Evolutionary conservation across 2,797 vertebrate genomes (phyloP).

Genomic region (Syndactyla subalaris): DNA sequence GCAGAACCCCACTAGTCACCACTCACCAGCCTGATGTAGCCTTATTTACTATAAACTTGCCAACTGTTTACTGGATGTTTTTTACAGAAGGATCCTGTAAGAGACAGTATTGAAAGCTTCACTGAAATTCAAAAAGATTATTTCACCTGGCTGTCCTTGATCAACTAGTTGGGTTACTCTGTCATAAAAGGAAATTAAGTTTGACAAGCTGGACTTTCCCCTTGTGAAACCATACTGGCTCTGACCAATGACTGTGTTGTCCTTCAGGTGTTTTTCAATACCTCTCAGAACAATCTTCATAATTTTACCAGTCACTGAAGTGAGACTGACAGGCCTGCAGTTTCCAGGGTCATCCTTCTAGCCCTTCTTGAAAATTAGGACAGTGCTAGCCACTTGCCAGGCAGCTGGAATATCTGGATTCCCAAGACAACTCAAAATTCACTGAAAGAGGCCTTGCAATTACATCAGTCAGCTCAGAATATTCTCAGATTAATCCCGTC

Average conservation of each 20-base stretch:
- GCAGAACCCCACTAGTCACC: background rate
- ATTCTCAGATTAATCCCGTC: background rate
- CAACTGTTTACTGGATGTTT: background rate
- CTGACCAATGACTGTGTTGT: background rate
- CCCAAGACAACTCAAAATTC: background rate
- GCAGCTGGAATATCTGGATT: background rate
- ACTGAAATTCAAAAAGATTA: background rate
- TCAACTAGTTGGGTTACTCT: background rate
- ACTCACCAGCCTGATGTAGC: background rate
- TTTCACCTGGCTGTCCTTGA: background rate
- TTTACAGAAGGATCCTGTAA: background rate
- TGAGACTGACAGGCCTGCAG: background rate
- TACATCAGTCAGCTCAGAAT: background rate
- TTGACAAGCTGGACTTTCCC: background rate
- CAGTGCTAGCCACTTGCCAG: background rate
- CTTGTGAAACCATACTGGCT: background rate
- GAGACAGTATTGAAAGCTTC: background rate
- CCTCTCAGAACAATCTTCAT: background rate
- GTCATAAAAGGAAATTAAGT: background rate
- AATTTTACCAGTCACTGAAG: background rate
- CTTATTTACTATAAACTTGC: background rate
- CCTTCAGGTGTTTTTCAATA: background rate
- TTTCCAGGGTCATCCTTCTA: background rate
- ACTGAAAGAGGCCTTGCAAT: background rate
- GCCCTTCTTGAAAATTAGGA: background rate